Conservation (phyloP, 2,888 invertebrate genomes). For the Branchellion lobata region DNA sequence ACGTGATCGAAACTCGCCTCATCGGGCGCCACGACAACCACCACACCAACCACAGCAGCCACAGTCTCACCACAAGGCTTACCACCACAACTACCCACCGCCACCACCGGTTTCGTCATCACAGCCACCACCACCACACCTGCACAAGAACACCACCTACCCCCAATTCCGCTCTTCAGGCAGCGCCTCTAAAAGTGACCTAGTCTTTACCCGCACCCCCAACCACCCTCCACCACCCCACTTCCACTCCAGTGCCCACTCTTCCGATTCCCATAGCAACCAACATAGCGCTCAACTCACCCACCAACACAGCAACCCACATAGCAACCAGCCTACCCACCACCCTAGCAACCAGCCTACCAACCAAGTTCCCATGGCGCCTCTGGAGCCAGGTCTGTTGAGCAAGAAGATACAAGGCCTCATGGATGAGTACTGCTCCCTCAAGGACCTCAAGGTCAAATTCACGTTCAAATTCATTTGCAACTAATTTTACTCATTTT, state of each 20-base stretch:
- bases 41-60: background rate
- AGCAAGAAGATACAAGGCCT: background rate
- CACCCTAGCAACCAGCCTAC: no score
- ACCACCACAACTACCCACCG: background rate
- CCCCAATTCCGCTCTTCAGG: background rate
- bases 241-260: background rate
- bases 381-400: background rate
- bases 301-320: no score
- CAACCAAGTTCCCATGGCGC: no score
- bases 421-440: background rate
- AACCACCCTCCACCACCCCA: background rate
- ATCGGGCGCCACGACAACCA: background rate
- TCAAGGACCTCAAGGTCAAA: background rate
- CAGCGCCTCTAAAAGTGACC: no score
- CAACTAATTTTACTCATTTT: background rate
- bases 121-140: background rate
- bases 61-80: background rate
- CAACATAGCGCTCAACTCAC: no score
- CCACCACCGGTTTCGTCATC: background rate
- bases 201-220: background rate
- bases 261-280: no score
- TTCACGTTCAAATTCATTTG: background rate
- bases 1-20: background rate
- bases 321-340: no score
- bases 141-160: background rate